A percentile compares a stretch with the other conserved stretches of the same genome.
Evolutionary conservation across 1,140 invertebrate genomes (phyloP).

Genomic region (Apis cerana): DNA sequence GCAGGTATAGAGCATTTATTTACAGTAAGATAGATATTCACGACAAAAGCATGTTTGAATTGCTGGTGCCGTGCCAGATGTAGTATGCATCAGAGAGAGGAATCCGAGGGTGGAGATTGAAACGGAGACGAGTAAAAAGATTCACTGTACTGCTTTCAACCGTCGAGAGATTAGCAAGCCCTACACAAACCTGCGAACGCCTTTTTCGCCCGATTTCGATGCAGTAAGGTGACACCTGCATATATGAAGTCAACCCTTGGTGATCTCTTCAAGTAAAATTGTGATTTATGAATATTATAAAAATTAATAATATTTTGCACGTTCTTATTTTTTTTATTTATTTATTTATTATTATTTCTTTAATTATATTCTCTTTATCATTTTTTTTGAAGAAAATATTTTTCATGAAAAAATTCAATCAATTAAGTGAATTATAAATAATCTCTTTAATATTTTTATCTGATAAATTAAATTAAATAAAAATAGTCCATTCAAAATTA

Average conservation of each 20-base stretch:
- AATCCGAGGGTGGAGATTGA: neutral
- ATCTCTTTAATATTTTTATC: neutral
- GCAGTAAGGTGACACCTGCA: neutral
- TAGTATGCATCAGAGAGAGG: constrained; percentile 38
- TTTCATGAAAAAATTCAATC: too few relatives aligned
- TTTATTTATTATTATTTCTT: too few relatives aligned
- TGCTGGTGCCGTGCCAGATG: constrained; percentile 74
- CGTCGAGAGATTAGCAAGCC: constrained; percentile 64
- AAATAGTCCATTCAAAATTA: neutral
- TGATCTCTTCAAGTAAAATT: neutral
- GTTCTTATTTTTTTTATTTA: too few relatives aligned
- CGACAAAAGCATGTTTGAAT: constrained; percentile 75
- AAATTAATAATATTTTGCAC: neutral
- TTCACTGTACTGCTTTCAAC: constrained; percentile 69
- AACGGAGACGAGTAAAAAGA: constrained; percentile 53
- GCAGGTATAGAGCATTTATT: constrained; percentile 71
- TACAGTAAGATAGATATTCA: constrained; percentile 66
- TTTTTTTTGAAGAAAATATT: too few relatives aligned
- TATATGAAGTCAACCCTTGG: neutral
- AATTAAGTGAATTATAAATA: too few relatives aligned
- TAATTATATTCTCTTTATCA: too few relatives aligned
- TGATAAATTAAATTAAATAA: neutral
- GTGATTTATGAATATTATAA: neutral
- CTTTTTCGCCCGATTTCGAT: neutral
- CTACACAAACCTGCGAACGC: constrained; percentile 24